Evolutionary conservation across 2,113 vertebrate genomes (phyloP).

Genomic region (Hepsetus odoe): DNA sequence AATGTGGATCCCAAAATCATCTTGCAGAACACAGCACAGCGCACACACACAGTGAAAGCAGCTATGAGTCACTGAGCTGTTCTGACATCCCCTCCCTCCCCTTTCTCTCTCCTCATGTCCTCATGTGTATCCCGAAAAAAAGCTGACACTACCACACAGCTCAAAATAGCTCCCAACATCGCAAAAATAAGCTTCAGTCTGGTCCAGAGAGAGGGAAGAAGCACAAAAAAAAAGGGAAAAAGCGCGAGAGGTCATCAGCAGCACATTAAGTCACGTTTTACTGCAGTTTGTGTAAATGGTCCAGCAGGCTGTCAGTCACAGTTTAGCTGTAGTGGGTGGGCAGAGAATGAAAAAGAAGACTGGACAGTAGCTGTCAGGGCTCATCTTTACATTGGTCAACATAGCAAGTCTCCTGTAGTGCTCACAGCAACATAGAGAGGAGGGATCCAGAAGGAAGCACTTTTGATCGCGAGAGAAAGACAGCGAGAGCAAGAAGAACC

Average conservation of each 20-base stretch:
- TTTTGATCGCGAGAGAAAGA: neutral
- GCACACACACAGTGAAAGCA: conserved; percentile 34
- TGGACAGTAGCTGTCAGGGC: conserved; percentile 68
- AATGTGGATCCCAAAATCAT: conserved; percentile 38
- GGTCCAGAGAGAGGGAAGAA: conserved; percentile 11
- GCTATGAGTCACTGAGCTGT: conserved; percentile 45
- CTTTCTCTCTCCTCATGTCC: conserved; percentile 21
- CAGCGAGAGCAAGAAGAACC: neutral
- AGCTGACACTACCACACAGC: conserved; percentile 39
- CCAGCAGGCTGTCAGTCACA: conserved; percentile 56
- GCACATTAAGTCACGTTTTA: conserved; percentile 36
- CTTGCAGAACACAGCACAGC: conserved; percentile 15
- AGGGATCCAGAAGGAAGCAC: neutral
- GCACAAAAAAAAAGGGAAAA: neutral
- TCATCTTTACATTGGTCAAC: conserved; percentile 64
- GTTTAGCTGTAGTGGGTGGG: neutral
- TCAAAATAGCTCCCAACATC: conserved; percentile 45
- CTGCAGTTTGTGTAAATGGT: conserved; percentile 55
- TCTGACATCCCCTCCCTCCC: conserved; percentile 44
- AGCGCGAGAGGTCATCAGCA: conserved; percentile 48
- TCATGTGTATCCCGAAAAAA: conserved; percentile 38
- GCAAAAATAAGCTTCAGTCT: conserved; percentile 30
- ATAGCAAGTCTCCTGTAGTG: conserved; percentile 57
- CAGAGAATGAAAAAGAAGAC: neutral
- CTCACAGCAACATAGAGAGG: conserved; percentile 41